phyloP scores from a whole-genome alignment of 2,113 vertebrate genomes.

The Uropsilus gracilis region DNA sequence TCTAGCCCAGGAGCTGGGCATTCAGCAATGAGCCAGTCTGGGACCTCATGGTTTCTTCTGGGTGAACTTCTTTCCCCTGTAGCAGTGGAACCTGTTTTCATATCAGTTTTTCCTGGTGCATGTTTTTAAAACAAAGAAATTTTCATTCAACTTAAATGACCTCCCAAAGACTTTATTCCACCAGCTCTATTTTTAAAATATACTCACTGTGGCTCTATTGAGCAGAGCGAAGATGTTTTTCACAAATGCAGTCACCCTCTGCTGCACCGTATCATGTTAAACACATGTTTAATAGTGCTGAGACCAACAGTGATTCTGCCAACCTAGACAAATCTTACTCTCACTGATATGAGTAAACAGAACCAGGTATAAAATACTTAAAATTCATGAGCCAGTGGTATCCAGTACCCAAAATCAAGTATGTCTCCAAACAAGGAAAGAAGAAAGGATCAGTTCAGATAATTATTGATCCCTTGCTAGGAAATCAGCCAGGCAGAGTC shows the following conservation, averaged over 20 bases:
- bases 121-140: background rate
- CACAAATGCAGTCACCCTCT: background rate
- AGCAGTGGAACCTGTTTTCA: background rate
- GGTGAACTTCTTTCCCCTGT: background rate
- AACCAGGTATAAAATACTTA: background rate
- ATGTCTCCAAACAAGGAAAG: background rate
- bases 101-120: background rate
- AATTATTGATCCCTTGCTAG: background rate
- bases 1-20: background rate
- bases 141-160: background rate
- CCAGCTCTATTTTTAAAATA: background rate
- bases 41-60: background rate
- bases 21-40: background rate
- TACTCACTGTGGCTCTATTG: background rate
- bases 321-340: background rate
- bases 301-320: background rate
- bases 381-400: background rate
- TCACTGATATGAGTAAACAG: background rate
- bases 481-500: background rate
- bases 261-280: background rate
- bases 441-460: background rate
- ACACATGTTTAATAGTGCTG: background rate
- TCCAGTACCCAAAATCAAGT: background rate
- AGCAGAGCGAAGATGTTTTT: background rate
- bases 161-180: background rate